These are phyloP conservation scores for Otolemur crassicaudatus DNA, from an alignment of 2,797 vertebrate genomes.

Conservation along the genomic window DNA sequence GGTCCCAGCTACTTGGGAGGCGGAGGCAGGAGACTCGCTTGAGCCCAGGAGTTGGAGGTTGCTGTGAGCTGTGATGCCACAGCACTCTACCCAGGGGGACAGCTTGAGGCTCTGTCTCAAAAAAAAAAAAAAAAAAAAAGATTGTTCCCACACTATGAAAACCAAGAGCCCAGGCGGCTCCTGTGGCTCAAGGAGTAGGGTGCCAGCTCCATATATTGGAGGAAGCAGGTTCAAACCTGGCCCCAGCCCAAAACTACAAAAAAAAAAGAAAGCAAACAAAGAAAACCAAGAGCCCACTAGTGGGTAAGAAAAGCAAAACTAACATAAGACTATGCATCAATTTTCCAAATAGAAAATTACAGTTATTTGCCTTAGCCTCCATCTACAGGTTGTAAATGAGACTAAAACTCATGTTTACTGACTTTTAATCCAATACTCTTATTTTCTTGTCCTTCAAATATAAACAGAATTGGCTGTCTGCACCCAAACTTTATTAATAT, in stretches of 20 bases:
- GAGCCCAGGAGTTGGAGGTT: too few species aligned
- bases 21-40: too few species aligned
- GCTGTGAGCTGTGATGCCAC: too few species aligned
- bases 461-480: background rate
- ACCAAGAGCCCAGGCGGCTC: background rate
- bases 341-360: background rate
- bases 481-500: background rate
- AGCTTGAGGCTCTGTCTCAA: too few species aligned
- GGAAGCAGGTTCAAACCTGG: too few species aligned
- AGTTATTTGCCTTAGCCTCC: background rate
- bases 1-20: too few species aligned
- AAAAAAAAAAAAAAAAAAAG: background rate
- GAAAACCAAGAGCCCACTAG: background rate
- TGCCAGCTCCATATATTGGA: too few species aligned
- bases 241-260: too few species aligned
- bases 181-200: too few species aligned
- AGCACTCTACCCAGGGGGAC: too few species aligned
- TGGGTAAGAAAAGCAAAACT: background rate
- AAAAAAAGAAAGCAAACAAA: too few species aligned
- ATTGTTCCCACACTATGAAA: background rate
- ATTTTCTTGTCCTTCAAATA: constrained; percentile 1
- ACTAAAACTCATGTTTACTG: constrained; percentile 36
- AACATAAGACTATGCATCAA: background rate
- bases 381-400: background rate
- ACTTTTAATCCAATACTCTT: background rate